A percentile compares a stretch with the other conserved stretches of the same genome.
Conservation (phyloP, 2,888 invertebrate species). For the Sipha maydis region DNA sequence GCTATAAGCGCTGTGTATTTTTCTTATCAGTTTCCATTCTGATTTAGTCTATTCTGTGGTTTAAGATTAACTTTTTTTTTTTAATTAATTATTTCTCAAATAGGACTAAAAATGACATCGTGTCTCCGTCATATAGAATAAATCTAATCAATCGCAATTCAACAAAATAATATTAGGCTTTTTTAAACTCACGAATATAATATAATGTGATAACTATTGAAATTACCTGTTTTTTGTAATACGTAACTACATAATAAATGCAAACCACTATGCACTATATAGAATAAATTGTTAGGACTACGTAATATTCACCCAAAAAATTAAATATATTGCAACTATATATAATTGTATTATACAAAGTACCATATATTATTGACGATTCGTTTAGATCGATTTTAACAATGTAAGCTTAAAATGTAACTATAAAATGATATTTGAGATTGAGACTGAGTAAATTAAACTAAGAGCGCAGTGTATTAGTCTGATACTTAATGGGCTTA, state of each 20-base stretch:
- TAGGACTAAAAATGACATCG: background rate
- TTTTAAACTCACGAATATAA: background rate
- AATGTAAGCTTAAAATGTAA: too few relatives aligned
- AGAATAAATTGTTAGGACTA: background rate
- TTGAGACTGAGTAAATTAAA: background rate
- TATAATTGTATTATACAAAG: too few relatives aligned
- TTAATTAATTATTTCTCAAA: background rate
- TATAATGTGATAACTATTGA: too few relatives aligned
- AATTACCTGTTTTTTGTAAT: too few relatives aligned
- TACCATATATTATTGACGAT: too few relatives aligned
- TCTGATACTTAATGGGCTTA: too few relatives aligned
- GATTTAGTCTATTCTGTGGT: too few relatives aligned
- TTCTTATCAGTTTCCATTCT: too few relatives aligned
- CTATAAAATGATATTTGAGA: background rate
- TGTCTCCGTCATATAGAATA: background rate
- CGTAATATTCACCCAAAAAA: background rate
- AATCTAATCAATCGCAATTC: background rate
- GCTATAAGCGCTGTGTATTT: too few relatives aligned
- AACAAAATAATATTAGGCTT: background rate
- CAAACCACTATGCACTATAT: too few relatives aligned
- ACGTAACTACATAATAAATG: background rate
- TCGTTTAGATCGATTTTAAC: too few relatives aligned
- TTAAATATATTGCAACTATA: background rate
- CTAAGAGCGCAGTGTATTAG: too few relatives aligned
- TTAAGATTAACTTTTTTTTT: background rate